These are phyloP conservation scores for Pegoplata infirma DNA, from an alignment of 2,888 invertebrate species.

Conservation along the genomic window DNA sequence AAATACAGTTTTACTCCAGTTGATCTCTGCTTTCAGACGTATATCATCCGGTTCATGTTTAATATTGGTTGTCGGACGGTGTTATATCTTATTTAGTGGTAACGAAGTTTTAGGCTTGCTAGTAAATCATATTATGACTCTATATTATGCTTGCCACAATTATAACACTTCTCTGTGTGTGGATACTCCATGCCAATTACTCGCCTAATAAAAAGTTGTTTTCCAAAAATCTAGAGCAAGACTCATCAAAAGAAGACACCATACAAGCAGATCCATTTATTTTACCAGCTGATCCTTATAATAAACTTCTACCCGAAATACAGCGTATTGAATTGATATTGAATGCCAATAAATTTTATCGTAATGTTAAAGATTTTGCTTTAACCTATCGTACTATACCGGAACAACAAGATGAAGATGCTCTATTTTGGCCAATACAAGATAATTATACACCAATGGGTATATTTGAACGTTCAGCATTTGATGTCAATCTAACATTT, in stretches of 20 bases:
- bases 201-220: no score
- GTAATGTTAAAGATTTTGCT: conserved; percentile 64
- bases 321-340: conserved; percentile 73
- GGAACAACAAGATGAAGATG: conserved; percentile 67
- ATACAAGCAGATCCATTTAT: conserved; percentile 6
- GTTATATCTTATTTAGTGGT: no score
- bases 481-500: conserved; percentile 74
- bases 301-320: conserved; percentile 69
- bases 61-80: no score
- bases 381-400: conserved; percentile 66
- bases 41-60: no score
- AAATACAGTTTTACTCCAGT: no score
- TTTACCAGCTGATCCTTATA: conserved; percentile 54
- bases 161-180: conserved; percentile 3
- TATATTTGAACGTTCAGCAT: conserved; percentile 70
- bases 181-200: no score
- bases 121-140: no score
- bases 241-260: no score
- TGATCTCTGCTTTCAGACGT: no score
- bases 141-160: no score
- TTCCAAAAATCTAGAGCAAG: background rate
- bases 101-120: no score
- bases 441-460: conserved; percentile 70
- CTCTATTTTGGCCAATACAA: conserved; percentile 71
- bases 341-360: conserved; percentile 68